Percentiles rank a stretch among this genome's conserved stretches.
Evolutionary conservation across 2,888 invertebrate genomes (phyloP).

Genomic region (Lapara coniferarum): DNA sequence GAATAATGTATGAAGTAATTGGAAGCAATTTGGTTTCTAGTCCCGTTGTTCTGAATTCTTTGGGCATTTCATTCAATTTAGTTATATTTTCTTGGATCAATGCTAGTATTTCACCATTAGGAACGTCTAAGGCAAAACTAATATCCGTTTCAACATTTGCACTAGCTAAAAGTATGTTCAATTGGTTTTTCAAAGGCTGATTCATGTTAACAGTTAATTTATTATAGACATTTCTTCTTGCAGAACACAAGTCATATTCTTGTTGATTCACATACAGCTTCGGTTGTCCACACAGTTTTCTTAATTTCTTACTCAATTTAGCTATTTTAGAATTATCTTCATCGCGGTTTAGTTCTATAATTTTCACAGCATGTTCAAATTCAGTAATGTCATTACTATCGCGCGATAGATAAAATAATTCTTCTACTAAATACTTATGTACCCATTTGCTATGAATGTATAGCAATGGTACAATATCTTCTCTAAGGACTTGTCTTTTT

Average conservation of each 20-base stretch:
- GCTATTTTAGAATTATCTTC: constrained; percentile 54
- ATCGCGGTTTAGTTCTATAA: constrained; percentile 46
- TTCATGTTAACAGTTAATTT: constrained; percentile 58
- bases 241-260: constrained; percentile 54
- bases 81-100: constrained; percentile 49
- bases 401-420: constrained; percentile 51
- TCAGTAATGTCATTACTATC: constrained; percentile 40
- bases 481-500: constrained; percentile 63
- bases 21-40: constrained; percentile 78
- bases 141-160: constrained; percentile 47
- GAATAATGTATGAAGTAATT: constrained; percentile 79
- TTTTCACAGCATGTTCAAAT: constrained; percentile 45
- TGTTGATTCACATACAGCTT: constrained; percentile 59
- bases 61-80: constrained; percentile 40
- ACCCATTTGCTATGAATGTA: constrained; percentile 90
- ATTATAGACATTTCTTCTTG: constrained; percentile 50
- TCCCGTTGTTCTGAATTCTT: constrained; percentile 34
- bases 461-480: constrained; percentile 84
- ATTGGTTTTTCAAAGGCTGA: constrained; percentile 61
- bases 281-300: constrained; percentile 69
- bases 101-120: constrained; percentile 47
- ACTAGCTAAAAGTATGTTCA: constrained; percentile 48
- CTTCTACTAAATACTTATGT: constrained; percentile 83
- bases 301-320: constrained; percentile 68
- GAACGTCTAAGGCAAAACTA: constrained; percentile 60